These are phyloP conservation scores for Tetranychus cinnabarinus DNA, from an alignment of 1,140 invertebrate species.

Conservation along the genomic window DNA sequence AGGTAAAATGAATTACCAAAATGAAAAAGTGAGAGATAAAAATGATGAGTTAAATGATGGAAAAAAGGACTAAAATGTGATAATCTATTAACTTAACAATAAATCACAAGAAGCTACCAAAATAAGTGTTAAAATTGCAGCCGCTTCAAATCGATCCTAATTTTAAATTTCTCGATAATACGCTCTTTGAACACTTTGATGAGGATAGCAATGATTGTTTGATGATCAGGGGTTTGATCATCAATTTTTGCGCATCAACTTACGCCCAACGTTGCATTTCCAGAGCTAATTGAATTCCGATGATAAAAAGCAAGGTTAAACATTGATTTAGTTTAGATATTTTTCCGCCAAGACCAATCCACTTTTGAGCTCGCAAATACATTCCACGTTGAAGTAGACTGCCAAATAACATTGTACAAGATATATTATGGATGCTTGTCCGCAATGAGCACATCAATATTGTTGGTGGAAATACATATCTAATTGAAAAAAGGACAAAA, in stretches of 20 bases:
- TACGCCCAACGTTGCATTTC: constrained; percentile 19
- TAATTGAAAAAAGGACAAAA: background rate
- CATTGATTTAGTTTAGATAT: constrained; percentile 20
- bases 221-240: too few relatives aligned
- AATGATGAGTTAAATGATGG: too few relatives aligned
- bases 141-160: too few relatives aligned
- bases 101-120: too few relatives aligned
- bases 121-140: too few relatives aligned
- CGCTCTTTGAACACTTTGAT: too few relatives aligned
- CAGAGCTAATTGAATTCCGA: constrained; percentile 20
- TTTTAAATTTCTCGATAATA: too few relatives aligned
- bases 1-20: too few relatives aligned
- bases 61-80: too few relatives aligned
- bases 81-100: too few relatives aligned
- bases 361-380: constrained; percentile 19
- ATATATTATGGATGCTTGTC: constrained; percentile 17
- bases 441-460: constrained; percentile 19
- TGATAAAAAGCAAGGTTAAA: constrained; percentile 20
- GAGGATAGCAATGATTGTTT: too few relatives aligned
- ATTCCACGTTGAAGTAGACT: constrained; percentile 20
- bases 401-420: constrained; percentile 18
- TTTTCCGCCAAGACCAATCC: constrained; percentile 20
- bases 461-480: constrained; percentile 20
- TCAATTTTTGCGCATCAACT: background rate
- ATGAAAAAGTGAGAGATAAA: too few relatives aligned